Evolutionary conservation across 2,113 vertebrate species (phyloP).

Genomic region (Elephas maximus): DNA sequence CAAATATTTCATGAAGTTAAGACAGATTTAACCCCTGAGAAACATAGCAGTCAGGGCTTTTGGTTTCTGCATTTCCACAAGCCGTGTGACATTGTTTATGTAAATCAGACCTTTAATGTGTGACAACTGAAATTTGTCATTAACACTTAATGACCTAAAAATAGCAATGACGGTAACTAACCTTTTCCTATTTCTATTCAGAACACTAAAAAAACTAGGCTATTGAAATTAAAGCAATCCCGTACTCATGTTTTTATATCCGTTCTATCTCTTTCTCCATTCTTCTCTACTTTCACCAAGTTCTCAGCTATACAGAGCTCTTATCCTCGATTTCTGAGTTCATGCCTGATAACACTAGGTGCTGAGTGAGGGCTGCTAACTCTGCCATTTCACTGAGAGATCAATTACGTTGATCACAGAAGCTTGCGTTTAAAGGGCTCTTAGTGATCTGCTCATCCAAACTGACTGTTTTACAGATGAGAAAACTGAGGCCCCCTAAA

Average conservation of each 20-base stretch:
- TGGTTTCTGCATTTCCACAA: constrained; percentile 31
- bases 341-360: constrained; percentile 44
- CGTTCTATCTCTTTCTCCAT: constrained; percentile 71
- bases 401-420: not conserved
- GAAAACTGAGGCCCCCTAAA: constrained; percentile 82
- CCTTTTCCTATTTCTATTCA: constrained; percentile 75
- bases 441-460: constrained; percentile 54
- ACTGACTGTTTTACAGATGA: constrained; percentile 82
- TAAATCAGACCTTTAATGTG: constrained; percentile 59
- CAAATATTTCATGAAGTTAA: constrained; percentile 54
- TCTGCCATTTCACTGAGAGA: constrained; percentile 8
- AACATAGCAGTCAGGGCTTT: constrained; percentile 16
- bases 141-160: constrained; percentile 80
- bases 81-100: constrained; percentile 38
- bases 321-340: constrained; percentile 34
- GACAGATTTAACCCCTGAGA: not conserved
- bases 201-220: constrained; percentile 77
- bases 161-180: constrained; percentile 77
- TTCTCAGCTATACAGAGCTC: constrained; percentile 49
- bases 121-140: constrained; percentile 67
- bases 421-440: constrained; percentile 13
- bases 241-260: constrained; percentile 71
- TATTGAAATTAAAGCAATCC: constrained; percentile 69
- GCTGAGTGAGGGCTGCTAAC: not conserved
- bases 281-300: constrained; percentile 66